A percentile compares a stretch with the other conserved stretches of the same genome.
Conservation (phyloP, 2,888 invertebrate genomes). For the Geotrupes spiniger region DNA sequence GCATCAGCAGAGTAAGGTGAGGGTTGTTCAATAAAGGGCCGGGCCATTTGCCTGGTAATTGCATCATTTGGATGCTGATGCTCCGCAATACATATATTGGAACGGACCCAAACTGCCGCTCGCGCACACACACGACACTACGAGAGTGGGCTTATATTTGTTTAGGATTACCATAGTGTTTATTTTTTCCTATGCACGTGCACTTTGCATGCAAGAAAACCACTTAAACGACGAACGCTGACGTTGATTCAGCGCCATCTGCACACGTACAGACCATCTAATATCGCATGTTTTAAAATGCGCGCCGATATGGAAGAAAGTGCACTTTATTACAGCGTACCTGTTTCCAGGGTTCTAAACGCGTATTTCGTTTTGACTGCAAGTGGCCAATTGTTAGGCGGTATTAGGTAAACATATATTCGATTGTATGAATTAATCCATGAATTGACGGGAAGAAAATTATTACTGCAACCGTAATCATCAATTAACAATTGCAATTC, state of each 20-base stretch:
- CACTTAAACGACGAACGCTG: conserved; percentile 22
- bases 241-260: conserved; percentile 17
- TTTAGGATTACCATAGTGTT: conserved; percentile 43
- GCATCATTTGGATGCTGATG: conserved; percentile 52
- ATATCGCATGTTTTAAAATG: not conserved
- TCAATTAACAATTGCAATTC: too few relatives aligned
- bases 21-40: conserved; percentile 35
- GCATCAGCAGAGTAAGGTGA: conserved; percentile 33
- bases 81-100: conserved; percentile 48
- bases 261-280: conserved; percentile 10
- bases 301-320: too few relatives aligned
- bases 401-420: too few relatives aligned
- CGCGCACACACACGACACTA: conserved; percentile 40
- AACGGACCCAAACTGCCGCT: conserved; percentile 40
- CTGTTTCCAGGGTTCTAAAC: too few relatives aligned
- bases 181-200: conserved; percentile 28
- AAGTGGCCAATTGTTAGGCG: too few relatives aligned
- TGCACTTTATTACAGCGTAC: too few relatives aligned
- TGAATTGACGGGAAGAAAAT: too few relatives aligned
- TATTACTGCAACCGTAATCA: too few relatives aligned
- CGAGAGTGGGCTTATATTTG: conserved; percentile 44
- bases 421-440: too few relatives aligned
- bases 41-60: conserved; percentile 49
- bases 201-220: conserved; percentile 22
- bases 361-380: too few relatives aligned